Evolutionary conservation across 2,888 invertebrate genomes (phyloP).

Genomic region (Scaptomyza polygonia): DNA sequence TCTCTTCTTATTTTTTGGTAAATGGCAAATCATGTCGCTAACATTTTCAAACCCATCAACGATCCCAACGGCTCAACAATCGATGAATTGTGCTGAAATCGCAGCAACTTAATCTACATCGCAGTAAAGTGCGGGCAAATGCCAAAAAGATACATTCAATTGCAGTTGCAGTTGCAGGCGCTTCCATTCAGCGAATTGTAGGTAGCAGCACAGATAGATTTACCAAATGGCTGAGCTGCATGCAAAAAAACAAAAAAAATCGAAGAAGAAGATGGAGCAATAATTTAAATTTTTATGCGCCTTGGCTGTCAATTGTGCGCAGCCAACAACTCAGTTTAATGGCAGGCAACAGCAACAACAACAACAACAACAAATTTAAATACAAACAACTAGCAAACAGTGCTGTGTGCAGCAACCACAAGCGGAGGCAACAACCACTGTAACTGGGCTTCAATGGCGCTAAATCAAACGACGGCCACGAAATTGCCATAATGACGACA

Average conservation of each 20-base stretch:
- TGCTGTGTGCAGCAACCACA: not conserved
- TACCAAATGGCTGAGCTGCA: slow-evolving; percentile 15
- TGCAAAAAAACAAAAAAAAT: slow-evolving; percentile 9
- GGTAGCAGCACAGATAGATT: slow-evolving; percentile 29
- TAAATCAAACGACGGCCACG: slow-evolving; percentile 78
- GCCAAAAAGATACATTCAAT: slow-evolving; percentile 21
- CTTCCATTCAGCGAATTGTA: slow-evolving; percentile 21
- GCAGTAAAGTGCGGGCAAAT: slow-evolving; percentile 28
- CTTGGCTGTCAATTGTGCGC: slow-evolving; percentile 71
- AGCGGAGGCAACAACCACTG: slow-evolving; percentile 8
- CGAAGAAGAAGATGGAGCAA: slow-evolving; percentile 43
- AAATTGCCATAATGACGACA: slow-evolving; percentile 81
- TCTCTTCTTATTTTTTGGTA: no score
- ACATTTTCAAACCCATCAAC: slow-evolving; percentile 10
- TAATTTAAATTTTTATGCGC: slow-evolving; percentile 75
- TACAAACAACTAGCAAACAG: slow-evolving; percentile 60
- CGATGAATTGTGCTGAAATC: slow-evolving; percentile 35
- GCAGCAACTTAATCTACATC: slow-evolving; percentile 52
- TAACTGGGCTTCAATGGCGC: slow-evolving; percentile 60
- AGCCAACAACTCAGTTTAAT: slow-evolving; percentile 74
- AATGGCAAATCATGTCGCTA: slow-evolving; percentile 49
- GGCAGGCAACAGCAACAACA: slow-evolving; percentile 48
- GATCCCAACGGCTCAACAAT: slow-evolving; percentile 3
- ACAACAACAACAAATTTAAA: slow-evolving; percentile 61
- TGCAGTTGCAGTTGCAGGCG: slow-evolving; percentile 1